Base-by-base conservation (phyloP, 2,888 invertebrate genomes). In the Notocelia uddmanniana region DNA sequence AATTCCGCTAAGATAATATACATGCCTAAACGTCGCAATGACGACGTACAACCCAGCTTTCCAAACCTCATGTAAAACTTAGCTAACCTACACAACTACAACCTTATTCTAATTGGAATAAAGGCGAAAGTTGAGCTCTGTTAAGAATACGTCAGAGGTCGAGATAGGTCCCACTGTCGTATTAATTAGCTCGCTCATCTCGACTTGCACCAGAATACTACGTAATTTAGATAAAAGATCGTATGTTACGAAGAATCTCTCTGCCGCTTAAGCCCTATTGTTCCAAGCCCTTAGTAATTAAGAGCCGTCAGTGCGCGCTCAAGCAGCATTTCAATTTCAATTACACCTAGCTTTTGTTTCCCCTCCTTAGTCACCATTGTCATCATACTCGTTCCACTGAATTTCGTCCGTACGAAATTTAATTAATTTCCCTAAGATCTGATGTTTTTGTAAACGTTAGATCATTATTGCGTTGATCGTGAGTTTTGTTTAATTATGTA, bases 241-340 rank as follows among this genome's bases (percentile, higher is more conserved):
- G 23, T 13, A 64, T 37, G 63, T 64, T 0, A 21, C 5, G 54
- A 21, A 37, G 21, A 37, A n/a, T 23, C 3, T 37, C 21, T 3
- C 31, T n/a, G 64, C n/a, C 50, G 15, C 23, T 63, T 64, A 54
- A 13, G 52, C 11, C 54, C n/a, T 64, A 37, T 64, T 54, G 11
- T 37, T n/a, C n/a, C 0, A 6, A 54, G 52, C 15, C 5, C 10
- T 69, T 34, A 66, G 76, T 78, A 77, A 79, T 78, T 77, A 76
- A 74, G 74, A 60, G 31, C 59, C 60, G 50, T 60, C 68, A 45
- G 67, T 64, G 21, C 52, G 59, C 74, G 66, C 60, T 60, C 71
- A 58, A 76, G 76, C 75, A 76, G 74, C 74, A 75, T 81, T 78
- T 75, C 77, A 80, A 76, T 81, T 80, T 75, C 79, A 80, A 81